These are phyloP conservation scores for Microctenopoma stevenorrisi DNA, from an alignment of 2,797 vertebrate genomes.

Conservation along the genomic window DNA sequence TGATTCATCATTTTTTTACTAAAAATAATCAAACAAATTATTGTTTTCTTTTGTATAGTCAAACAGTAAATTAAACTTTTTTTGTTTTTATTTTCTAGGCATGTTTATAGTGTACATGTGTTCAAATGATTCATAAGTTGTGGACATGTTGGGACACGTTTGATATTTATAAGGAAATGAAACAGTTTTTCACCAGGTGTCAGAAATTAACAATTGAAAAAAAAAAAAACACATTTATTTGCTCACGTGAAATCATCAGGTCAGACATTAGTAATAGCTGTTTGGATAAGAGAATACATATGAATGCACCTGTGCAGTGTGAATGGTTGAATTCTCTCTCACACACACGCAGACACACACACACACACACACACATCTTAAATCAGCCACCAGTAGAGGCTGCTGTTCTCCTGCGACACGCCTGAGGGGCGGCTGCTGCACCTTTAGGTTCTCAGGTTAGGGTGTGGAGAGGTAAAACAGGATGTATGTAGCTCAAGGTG, in stretches of 20 bases:
- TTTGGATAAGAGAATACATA: neutral
- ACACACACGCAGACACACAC: neutral
- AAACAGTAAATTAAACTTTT: too few relatives aligned
- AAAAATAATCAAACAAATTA: too few relatives aligned
- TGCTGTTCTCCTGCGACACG: constrained; percentile 57
- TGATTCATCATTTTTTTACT: too few relatives aligned
- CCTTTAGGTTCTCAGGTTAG: constrained; percentile 16
- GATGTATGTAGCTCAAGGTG: neutral
- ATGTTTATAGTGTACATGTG: too few relatives aligned
- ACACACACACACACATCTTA: neutral
- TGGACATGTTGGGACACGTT: too few relatives aligned
- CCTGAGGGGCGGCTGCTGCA: constrained; percentile 12
- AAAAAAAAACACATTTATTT: too few relatives aligned
- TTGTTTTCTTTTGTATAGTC: too few relatives aligned
- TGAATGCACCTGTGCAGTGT: neutral
- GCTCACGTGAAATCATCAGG: neutral
- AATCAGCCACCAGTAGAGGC: constrained; percentile 71
- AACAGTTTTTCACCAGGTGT: too few relatives aligned
- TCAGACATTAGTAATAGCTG: neutral
- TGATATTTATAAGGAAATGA: too few relatives aligned
- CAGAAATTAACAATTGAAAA: too few relatives aligned
- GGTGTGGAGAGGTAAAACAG: neutral
- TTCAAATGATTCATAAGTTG: too few relatives aligned
- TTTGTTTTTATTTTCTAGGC: too few relatives aligned
- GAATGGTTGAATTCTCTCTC: neutral